A percentile compares a stretch with the other conserved stretches of the same genome.
Evolutionary conservation across 2,113 vertebrate genomes (phyloP).

Genomic region (Vireo altiloquus): DNA sequence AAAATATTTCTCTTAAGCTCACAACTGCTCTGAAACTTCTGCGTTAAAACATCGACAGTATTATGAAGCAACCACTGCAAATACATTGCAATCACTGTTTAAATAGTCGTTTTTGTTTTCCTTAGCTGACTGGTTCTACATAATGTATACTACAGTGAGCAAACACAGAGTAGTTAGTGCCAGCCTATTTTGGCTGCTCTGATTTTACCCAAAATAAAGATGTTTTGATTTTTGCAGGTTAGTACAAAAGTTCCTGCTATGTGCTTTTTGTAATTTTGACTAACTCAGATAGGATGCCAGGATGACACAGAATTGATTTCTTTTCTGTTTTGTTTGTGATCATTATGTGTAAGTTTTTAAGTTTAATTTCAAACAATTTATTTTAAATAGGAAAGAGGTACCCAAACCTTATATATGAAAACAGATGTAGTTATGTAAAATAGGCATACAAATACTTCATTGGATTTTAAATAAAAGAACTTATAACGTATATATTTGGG

Average conservation of each 20-base stretch:
- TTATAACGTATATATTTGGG: neutral
- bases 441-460: neutral
- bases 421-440: neutral
- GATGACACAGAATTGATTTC: neutral
- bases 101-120: neutral
- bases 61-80: neutral
- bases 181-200: neutral
- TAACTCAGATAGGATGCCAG: neutral
- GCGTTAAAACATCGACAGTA: neutral
- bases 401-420: neutral
- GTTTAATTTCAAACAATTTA: neutral
- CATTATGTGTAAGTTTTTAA: neutral
- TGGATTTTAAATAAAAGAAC: neutral
- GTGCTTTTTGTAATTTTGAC: neutral
- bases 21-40: neutral
- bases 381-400: neutral
- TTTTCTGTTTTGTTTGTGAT: neutral
- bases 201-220: neutral
- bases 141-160: neutral
- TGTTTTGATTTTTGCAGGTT: neutral
- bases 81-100: neutral
- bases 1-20: neutral
- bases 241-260: neutral
- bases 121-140: rapidly evolving
- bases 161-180: neutral